A percentile compares a stretch with the other conserved stretches of the same genome.
phyloP scores from a whole-genome alignment of 2,888 invertebrate genomes.

The Quadroppia sp. region DNA sequence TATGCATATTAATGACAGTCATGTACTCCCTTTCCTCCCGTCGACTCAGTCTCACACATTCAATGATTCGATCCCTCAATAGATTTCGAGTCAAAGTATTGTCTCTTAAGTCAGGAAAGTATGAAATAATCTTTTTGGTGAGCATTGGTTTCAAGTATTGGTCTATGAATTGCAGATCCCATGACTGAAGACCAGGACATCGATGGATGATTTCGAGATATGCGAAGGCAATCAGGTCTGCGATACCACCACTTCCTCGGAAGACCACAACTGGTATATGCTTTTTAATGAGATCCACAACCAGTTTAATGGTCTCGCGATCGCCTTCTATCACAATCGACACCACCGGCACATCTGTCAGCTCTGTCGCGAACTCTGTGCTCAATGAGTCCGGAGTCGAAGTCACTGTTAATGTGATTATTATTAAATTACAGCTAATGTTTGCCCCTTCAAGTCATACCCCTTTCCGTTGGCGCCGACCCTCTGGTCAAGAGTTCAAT shows the following conservation, averaged over 20 bases:
- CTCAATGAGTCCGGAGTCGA: constrained; percentile 21
- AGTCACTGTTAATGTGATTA: background rate
- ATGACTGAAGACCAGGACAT: constrained; percentile 39
- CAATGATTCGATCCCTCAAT: constrained; percentile 53
- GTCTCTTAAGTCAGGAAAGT: constrained; percentile 52
- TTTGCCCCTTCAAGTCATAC: background rate
- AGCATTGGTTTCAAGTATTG: constrained; percentile 53
- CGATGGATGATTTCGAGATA: constrained; percentile 52
- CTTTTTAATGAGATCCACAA: constrained; percentile 51
- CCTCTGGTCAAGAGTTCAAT: constrained; percentile 21
- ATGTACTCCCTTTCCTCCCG: constrained; percentile 51
- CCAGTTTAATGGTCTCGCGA: constrained; percentile 51
- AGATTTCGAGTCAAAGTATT: constrained; percentile 52
- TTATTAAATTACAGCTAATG: background rate
- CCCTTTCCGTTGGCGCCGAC: background rate
- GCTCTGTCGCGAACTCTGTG: constrained; percentile 36
- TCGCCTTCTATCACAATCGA: constrained; percentile 53
- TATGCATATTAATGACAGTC: constrained; percentile 52
- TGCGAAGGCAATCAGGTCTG: constrained; percentile 53
- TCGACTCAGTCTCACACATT: constrained; percentile 51
- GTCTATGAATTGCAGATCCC: constrained; percentile 52
- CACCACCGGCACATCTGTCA: constrained; percentile 51
- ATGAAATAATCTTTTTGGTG: constrained; percentile 51
- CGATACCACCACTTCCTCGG: constrained; percentile 53
- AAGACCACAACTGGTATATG: constrained; percentile 53